A percentile compares a stretch with the other conserved stretches of the same genome.
These are phyloP conservation scores for Lacerta bilineata DNA, from an alignment of 2,797 vertebrate genomes.

Conservation along the genomic window DNA sequence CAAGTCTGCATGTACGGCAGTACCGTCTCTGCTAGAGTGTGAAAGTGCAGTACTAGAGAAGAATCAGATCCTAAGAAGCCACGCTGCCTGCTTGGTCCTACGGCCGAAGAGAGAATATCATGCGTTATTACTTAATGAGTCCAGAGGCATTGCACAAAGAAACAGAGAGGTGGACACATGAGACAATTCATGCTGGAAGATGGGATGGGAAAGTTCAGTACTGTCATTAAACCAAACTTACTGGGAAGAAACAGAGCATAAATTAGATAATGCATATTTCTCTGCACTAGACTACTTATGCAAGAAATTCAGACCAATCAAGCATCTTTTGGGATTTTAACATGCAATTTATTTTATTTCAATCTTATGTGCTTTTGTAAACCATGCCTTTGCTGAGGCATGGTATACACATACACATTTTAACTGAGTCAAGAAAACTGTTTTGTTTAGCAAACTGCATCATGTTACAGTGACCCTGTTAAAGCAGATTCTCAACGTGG, in stretches of 20 bases:
- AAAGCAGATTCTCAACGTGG: too few species aligned
- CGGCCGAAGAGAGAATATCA: neutral
- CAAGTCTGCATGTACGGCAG: too few species aligned
- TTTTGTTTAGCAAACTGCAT: slow-evolving; percentile 12
- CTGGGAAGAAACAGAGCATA: neutral
- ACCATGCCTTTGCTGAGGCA: neutral
- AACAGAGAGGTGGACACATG: neutral
- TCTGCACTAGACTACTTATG: neutral
- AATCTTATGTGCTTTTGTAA: neutral
- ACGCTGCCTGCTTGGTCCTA: neutral
- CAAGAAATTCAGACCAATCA: neutral
- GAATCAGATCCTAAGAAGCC: neutral
- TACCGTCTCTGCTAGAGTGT: neutral
- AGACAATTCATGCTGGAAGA: neutral
- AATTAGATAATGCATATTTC: neutral
- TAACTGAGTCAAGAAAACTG: neutral
- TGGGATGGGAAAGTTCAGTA: neutral
- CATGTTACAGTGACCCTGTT: too few species aligned
- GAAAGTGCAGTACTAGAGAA: neutral
- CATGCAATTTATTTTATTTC: neutral
- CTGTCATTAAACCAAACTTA: neutral
- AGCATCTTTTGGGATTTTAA: too few species aligned
- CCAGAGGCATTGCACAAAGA: neutral
- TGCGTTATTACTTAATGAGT: neutral
- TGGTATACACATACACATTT: neutral